phyloP scores from a whole-genome alignment of 2,113 vertebrate genomes.

The Cyphomyrus plagiostoma region DNA sequence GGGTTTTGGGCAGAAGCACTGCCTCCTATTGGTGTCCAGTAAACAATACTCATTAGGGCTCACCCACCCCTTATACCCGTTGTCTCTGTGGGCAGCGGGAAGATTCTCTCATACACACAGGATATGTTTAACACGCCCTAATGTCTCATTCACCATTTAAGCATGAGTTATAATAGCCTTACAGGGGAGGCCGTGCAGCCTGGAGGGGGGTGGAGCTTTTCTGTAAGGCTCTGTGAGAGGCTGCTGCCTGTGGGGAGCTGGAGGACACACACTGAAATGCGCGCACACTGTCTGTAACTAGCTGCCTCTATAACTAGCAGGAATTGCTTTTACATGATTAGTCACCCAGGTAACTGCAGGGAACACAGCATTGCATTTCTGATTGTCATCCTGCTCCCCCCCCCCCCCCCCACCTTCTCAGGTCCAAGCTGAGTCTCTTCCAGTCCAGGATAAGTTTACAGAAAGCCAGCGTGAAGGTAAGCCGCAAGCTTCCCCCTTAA shows the following conservation, averaged over 20 bases:
- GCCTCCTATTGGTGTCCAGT: not conserved
- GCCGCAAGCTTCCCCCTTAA: conserved; percentile 17
- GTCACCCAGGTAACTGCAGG: not conserved
- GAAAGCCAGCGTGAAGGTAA: conserved; percentile 98
- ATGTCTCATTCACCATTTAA: no score
- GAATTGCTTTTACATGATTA: no score
- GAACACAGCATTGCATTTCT: not conserved
- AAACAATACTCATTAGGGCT: not conserved
- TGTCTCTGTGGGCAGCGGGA: not conserved
- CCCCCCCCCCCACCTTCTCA: conserved; percentile 48
- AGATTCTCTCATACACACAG: not conserved
- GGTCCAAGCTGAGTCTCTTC: conserved; percentile 96
- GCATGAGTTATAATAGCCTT: no score
- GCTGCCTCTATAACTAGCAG: no score
- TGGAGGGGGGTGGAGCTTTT: no score
- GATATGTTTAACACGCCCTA: not conserved
- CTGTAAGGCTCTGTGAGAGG: not conserved
- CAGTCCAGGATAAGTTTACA: conserved; percentile 99
- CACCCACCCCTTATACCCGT: not conserved
- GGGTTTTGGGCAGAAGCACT: not conserved
- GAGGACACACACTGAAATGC: not conserved
- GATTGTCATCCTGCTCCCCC: not conserved
- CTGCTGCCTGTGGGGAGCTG: not conserved
- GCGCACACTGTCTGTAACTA: not conserved
- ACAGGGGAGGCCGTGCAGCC: no score